Evolutionary conservation across 2,113 vertebrate genomes (phyloP), one percentile per base, ranked within the genome.

Genomic region (Epinephelus fuscoguttatus): DNA sequence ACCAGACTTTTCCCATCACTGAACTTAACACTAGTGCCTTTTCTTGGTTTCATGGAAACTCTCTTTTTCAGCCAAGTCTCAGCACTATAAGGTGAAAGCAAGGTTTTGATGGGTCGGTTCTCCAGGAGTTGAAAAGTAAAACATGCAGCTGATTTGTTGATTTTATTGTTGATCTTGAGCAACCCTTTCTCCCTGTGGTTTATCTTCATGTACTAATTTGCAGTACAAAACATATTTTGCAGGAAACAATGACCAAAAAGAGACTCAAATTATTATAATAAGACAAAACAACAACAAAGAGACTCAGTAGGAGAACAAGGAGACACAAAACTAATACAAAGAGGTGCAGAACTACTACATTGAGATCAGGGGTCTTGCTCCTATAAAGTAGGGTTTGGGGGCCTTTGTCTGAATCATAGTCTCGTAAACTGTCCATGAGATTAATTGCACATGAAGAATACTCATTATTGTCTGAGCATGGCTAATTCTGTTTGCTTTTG

Each of bases 61-160:
- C 81, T 17, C 81, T 17, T 52, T 17, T 52, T 56, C 87, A 55
- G 62, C 23, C 6, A 42, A 33, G 19, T 42, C 45, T 70, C 47
- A 6, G 17, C 49, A 55, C 45, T 25, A 60, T 50, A 18, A 62
- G 71, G 25, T 61, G 10, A 63, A 53, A 23, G 18, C 27, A 23
- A 15, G 19, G 47, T 63, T 30, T 10, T 10, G 21, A 2, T 19
- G 19, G n/a, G 11, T 33, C 57, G 8, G 14, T 19, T 45, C 2
- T 27, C 57, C 7, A 25, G 33, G 5, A 37, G 33, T 7, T 37
- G 33, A 37, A 6, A 7, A 30, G 30, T 30, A 37, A 37, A n/a
- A 37, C 12, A 40, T 40, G 45, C 7, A 17, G 60, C 4, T 67
- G 4, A 13, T 30, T 23, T 53, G 30, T 30, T 67, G 10, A 30